These are phyloP conservation scores for Tachysurus vachellii DNA, from an alignment of 2,113 vertebrate genomes.

Conservation along the genomic window DNA sequence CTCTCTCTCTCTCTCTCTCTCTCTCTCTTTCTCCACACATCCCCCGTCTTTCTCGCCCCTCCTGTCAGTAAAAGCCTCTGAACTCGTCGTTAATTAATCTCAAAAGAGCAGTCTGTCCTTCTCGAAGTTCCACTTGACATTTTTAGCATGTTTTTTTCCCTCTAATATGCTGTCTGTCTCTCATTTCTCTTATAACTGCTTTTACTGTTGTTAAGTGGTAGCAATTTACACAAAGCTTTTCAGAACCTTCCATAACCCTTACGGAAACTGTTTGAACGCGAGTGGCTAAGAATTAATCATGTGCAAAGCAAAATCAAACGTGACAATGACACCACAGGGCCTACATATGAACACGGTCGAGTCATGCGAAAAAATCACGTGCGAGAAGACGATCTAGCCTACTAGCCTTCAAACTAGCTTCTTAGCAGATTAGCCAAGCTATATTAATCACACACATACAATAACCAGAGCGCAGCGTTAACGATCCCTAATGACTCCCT, in stretches of 20 bases:
- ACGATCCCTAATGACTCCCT: neutral
- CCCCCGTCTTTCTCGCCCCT: neutral
- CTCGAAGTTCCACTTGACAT: slow-evolving; percentile 50
- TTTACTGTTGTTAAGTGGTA: slow-evolving; percentile 46
- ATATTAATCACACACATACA: neutral
- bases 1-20: neutral
- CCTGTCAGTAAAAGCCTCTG: neutral
- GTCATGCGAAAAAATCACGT: neutral
- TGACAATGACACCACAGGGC: neutral
- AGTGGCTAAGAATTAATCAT: neutral
- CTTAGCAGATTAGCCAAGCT: no score
- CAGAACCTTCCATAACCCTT: neutral
- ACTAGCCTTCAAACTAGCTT: no score
- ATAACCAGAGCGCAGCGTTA: neutral
- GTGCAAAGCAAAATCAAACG: neutral
- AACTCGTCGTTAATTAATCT: slow-evolving; percentile 19
- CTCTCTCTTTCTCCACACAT: neutral
- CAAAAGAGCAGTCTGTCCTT: slow-evolving; percentile 22
- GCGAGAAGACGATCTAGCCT: neutral
- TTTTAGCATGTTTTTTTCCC: slow-evolving; percentile 40
- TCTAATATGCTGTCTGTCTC: slow-evolving; percentile 18
- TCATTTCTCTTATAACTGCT: neutral
- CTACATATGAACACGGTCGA: neutral
- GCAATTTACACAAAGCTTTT: slow-evolving; percentile 39
- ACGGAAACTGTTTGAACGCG: neutral